Percentiles rank a stretch among this genome's conserved stretches.
These are phyloP conservation scores for Kuschelorhynchus macadamiae DNA, from an alignment of 2,888 invertebrate genomes.

Conservation along the genomic window DNA sequence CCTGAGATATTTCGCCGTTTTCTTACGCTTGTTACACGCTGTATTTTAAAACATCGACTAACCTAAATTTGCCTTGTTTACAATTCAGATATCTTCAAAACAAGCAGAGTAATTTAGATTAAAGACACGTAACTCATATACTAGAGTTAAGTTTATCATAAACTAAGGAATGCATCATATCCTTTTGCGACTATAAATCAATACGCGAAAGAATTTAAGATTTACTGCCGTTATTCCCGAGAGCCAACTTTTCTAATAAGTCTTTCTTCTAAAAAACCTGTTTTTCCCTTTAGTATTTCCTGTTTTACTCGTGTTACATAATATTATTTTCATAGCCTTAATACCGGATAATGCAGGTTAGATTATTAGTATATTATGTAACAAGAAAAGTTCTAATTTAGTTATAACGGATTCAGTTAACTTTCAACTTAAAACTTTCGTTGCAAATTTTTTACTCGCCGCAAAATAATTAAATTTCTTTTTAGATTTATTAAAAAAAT, in stretches of 20 bases:
- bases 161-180: constrained; percentile 27
- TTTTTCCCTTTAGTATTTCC: constrained; percentile 26
- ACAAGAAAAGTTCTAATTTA: constrained; percentile 42
- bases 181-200: constrained; percentile 32
- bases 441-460: constrained; percentile 36
- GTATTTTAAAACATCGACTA: no score
- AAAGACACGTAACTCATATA: constrained; percentile 24
- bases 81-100: constrained; percentile 11
- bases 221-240: constrained; percentile 34
- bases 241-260: constrained; percentile 41
- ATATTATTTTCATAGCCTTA: constrained; percentile 30
- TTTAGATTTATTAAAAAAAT: no score
- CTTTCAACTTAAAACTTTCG: constrained; percentile 44
- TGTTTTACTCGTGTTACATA: constrained; percentile 24
- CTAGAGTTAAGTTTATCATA: constrained; percentile 24
- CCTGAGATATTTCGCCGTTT: no score
- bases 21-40: no score
- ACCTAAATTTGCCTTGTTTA: background rate
- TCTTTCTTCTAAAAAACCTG: constrained; percentile 30
- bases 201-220: constrained; percentile 31
- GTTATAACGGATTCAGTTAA: constrained; percentile 42
- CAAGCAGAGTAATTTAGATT: constrained; percentile 19
- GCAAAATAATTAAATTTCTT: no score
- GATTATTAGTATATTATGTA: constrained; percentile 39
- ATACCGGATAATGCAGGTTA: constrained; percentile 33